A percentile compares a stretch with the other conserved stretches of the same genome.
These are phyloP conservation scores for Galbula dea DNA, from an alignment of 2,113 vertebrate species.

Conservation along the genomic window DNA sequence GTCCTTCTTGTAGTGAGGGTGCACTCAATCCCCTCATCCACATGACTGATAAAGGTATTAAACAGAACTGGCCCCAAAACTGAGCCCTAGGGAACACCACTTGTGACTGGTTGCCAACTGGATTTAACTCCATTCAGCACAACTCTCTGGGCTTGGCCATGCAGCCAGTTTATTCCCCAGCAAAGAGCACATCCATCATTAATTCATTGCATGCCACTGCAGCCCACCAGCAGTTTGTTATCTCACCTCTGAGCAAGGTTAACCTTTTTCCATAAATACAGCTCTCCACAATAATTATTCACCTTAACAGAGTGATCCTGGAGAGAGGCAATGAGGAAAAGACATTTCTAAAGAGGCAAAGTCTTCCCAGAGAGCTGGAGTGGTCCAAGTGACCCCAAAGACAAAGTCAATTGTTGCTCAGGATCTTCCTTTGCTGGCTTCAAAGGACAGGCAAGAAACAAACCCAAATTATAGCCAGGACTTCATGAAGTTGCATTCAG, in stretches of 20 bases:
- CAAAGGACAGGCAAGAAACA: not conserved
- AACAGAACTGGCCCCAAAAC: not conserved
- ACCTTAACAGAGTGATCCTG: not conserved
- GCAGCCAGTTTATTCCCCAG: not conserved
- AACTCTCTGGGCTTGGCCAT: not conserved
- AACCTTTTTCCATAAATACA: not conserved
- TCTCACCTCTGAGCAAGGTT: not conserved
- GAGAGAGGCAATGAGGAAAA: not conserved
- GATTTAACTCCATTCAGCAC: not conserved
- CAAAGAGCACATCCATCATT: not conserved
- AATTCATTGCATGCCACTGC: not conserved
- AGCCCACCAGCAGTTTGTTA: not conserved
- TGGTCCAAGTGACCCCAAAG: not conserved
- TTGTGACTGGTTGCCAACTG: not conserved
- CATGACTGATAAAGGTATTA: not conserved
- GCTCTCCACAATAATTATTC: not conserved
- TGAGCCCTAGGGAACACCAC: not conserved
- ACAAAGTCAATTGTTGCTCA: not conserved
- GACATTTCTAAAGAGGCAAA: not conserved
- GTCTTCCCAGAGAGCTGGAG: not conserved
- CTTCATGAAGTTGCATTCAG: not conserved
- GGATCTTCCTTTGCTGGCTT: not conserved
- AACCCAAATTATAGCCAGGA: not conserved
- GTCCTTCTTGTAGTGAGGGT: not conserved
- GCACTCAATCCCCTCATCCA: not conserved